Base-by-base conservation (phyloP, 2,113 vertebrate genomes). In the Eulemur macaco region DNA sequence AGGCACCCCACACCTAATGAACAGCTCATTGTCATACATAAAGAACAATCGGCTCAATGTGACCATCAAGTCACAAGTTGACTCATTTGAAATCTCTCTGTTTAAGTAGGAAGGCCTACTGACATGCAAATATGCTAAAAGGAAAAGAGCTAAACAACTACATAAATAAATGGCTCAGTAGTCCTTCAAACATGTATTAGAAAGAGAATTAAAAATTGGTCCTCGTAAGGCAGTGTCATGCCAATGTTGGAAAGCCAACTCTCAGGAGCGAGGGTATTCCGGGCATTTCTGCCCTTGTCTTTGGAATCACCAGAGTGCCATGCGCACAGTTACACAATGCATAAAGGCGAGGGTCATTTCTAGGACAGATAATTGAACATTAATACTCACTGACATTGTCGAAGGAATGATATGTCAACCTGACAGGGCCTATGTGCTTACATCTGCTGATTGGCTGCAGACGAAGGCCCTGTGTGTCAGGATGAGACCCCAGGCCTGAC, bases 341-440 rank as follows among this genome's bases (percentile, higher is more conserved):
- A 84, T 92, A 90, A 97, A 99, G 98, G 97, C 98, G 23, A 98
- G 97, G 98, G 98, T 99, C 99, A 96, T 99, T 99, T 99, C 99
- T 99, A 99, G 99, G 99, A 99, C 98, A 98, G 98, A 99, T 99
- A 99, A 99, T 99, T 99, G 98, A 99, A 99, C 98, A 97, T 99
- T 99, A 99, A 99, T 99, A 99, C 98, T 98, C 97, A 39, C 98
- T 99, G 99, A 99, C 99, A 97, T 98, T 98, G 99, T 98, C 90
- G 96, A 98, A 98, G 98, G 98, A 98, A 98, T 99, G 98, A 99
- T 99, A 98, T 98, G 98, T 99, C 99, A 99, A 98, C 98, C 98
- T 99, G 99, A 99, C 99, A 99, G 98, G 98, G 98, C 97, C 98
- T 98, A 7, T 99, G 98, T 98, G 98, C 98, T 98, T 98, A 95